A percentile compares a stretch with the other conserved stretches of the same genome.
Conservation (phyloP, 2,797 vertebrate species). For the Paratrypauchen microcephalus region DNA sequence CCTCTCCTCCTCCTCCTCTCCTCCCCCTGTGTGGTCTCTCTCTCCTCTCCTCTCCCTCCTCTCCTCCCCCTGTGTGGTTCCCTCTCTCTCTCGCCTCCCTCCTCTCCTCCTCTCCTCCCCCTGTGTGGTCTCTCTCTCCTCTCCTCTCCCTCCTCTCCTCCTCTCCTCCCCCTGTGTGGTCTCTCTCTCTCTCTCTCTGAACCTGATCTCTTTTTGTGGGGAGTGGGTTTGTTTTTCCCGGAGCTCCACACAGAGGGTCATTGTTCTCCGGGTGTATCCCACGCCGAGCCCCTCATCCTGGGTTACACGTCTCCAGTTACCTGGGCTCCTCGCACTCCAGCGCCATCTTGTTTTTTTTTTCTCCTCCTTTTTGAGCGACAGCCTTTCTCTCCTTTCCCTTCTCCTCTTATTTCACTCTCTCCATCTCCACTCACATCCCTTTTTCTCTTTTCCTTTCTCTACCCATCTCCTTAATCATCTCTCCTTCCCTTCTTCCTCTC, state of each 20-base stretch:
- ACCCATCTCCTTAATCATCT: too few relatives aligned
- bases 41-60: too few relatives aligned
- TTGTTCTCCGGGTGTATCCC: slow-evolving; percentile 77
- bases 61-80: neutral
- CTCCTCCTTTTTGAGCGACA: slow-evolving; percentile 39
- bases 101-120: neutral
- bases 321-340: slow-evolving; percentile 77
- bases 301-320: slow-evolving; percentile 70
- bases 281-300: slow-evolving; percentile 74
- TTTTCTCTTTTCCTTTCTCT: too few relatives aligned
- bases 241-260: slow-evolving; percentile 76
- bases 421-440: too few relatives aligned
- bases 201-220: slow-evolving; percentile 79
- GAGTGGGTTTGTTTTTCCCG: slow-evolving; percentile 77
- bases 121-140: neutral
- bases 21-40: neutral
- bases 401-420: too few relatives aligned
- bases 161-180: slow-evolving; percentile 65
- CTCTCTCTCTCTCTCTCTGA: slow-evolving; percentile 73
- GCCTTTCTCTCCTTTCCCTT: too few relatives aligned
- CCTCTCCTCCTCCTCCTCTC: slow-evolving; percentile 31
- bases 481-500: too few relatives aligned
- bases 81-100: slow-evolving; percentile 25
- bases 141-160: slow-evolving; percentile 6
- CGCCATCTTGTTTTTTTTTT: slow-evolving; percentile 38